Conservation (phyloP, 2,797 vertebrate genomes). For the Phyllotis vaccarum region DNA sequence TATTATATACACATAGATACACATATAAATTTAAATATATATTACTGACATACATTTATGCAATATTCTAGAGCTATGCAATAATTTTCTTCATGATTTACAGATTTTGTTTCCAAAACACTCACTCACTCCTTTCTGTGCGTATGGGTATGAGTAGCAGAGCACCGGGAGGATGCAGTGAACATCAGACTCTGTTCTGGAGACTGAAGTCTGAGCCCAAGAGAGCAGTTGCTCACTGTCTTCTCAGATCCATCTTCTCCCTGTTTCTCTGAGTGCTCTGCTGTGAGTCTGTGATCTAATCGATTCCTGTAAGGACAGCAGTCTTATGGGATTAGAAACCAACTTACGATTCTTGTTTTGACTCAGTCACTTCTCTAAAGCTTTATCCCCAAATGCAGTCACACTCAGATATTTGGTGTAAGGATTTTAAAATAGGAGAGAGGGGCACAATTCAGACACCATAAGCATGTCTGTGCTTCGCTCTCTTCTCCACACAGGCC, state of each 20-base stretch:
- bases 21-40: fast-evolving
- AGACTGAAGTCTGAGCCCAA: not conserved
- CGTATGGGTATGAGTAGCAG: too few relatives aligned
- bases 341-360: not conserved
- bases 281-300: not conserved
- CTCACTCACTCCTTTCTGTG: not conserved
- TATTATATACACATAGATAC: not conserved
- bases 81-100: not conserved
- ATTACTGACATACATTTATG: not conserved
- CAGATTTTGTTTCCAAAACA: not conserved
- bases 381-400: not conserved
- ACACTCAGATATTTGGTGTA: not conserved
- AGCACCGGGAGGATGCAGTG: not conserved
- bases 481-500: not conserved
- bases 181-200: not conserved
- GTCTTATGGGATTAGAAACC: not conserved
- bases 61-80: not conserved
- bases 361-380: not conserved
- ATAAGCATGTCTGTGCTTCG: not conserved
- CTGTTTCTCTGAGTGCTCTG: not conserved
- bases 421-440: not conserved
- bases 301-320: not conserved
- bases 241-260: not conserved
- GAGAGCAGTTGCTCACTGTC: not conserved
- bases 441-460: not conserved